These are phyloP conservation scores for Oxyteleia sp. DNA, from an alignment of 2,888 invertebrate species.

Conservation along the genomic window DNA sequence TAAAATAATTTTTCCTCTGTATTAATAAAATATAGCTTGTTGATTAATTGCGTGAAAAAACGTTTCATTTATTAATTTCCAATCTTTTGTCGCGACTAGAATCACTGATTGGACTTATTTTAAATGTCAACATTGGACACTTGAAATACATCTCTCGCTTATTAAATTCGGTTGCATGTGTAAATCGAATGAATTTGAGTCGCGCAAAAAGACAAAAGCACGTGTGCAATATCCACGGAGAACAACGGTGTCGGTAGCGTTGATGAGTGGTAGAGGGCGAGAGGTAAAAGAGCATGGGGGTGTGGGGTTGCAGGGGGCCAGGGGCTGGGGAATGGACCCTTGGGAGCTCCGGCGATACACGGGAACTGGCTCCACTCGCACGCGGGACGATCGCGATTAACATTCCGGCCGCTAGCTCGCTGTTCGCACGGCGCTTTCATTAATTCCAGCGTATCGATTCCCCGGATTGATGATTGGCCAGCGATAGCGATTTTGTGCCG, in stretches of 20 bases:
- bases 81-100: too few species aligned
- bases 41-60: too few species aligned
- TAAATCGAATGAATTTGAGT: too few species aligned
- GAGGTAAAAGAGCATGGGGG: conserved; percentile 75
- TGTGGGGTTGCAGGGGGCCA: conserved; percentile 57
- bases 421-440: conserved; percentile 88
- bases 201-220: conserved; percentile 48
- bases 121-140: too few species aligned
- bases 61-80: too few species aligned
- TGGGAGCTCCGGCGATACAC: conserved; percentile 80
- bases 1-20: too few species aligned
- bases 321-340: conserved; percentile 77
- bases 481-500: conserved; percentile 87
- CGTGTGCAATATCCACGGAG: conserved; percentile 52
- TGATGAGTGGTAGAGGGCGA: conserved; percentile 66
- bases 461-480: conserved; percentile 88
- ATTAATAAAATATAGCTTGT: too few species aligned
- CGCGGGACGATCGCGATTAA: conserved; percentile 87
- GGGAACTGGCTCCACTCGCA: conserved; percentile 83
- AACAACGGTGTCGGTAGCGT: conserved; percentile 74
- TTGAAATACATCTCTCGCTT: too few species aligned
- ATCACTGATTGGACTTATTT: too few species aligned
- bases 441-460: conserved; percentile 88
- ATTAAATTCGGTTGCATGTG: too few species aligned
- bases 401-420: conserved; percentile 87